Evolutionary conservation across 2,797 vertebrate genomes (phyloP), one percentile per base, ranked within the genome.

Genomic region (Galago senegalensis): DNA sequence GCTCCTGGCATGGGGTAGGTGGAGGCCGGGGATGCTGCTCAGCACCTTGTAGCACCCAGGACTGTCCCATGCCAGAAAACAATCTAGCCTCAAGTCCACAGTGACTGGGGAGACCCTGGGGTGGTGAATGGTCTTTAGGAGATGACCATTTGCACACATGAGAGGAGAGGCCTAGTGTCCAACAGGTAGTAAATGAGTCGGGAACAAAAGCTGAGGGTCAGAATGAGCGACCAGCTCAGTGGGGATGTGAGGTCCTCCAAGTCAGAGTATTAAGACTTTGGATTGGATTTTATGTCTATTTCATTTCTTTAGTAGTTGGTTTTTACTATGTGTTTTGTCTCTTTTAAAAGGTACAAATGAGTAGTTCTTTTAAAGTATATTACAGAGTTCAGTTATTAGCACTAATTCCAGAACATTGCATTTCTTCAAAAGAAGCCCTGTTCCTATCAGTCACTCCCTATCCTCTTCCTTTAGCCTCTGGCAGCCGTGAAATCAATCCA

Each of bases 21-120:
- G 18, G 60, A 43, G 34, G 29, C 43, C 34, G 2, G n/a, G 65
- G 17, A 3, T 0, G 1, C 2, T 0, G 12, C 8, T 31, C 16
- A 29, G 31, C 25, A 17, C 56, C 43, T 10, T 53, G 12, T 29
- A 31, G 21, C 1, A 5, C 56, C 79, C 34, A 56, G 58, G 56
- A 89, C 0, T 13, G 2, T 37, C 40, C 61, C 23, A 17, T 10
- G 60, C 10, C 34, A 18, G 43, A 94, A 43, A 25, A 34, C 0
- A 3, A 7, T 14, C 23, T 1, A 7, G 49, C 23, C 10, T 10
- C n/a, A 0, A 10, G 8, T 4, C 20, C 27, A 23, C 31, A 9
- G 43, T 7, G 31, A 53, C 27, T 37, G 76, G 18, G 20, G 20
- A 56, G 31, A 23, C 31, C 31, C 31, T 56, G 76, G 49, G 20